These are phyloP conservation scores for Oscarella lobularis DNA, from an alignment of 37 sponge, comb jelly and placozoan genomes.

Conservation along the genomic window DNA sequence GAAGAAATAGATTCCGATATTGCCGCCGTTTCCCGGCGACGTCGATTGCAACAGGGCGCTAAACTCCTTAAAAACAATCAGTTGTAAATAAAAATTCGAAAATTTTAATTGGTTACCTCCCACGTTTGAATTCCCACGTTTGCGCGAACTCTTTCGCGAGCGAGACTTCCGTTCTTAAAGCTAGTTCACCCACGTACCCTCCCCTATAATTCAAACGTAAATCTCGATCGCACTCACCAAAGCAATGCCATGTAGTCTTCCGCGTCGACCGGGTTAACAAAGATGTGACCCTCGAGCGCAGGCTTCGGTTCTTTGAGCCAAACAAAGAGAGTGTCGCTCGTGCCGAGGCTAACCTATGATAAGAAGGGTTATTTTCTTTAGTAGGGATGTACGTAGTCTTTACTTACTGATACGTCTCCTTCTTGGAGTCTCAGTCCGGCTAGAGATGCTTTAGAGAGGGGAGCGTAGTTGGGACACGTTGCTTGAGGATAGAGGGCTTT, in stretches of 20 bases:
- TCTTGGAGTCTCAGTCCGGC: slow-evolving; percentile 64
- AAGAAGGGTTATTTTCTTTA: neutral
- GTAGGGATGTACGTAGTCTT: neutral
- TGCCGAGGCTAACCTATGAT: slow-evolving; percentile 57
- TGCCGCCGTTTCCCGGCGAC: slow-evolving; percentile 66
- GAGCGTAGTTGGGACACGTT: slow-evolving; percentile 10
- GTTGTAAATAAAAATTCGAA: neutral
- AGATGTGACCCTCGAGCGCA: slow-evolving; percentile 78
- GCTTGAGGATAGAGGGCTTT: slow-evolving; percentile 7
- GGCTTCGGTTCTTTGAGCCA: slow-evolving; percentile 70
- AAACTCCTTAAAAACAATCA: slow-evolving; percentile 30
- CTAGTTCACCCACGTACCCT: slow-evolving; percentile 12
- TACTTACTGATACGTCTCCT: slow-evolving; percentile 75
- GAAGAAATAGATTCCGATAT: slow-evolving; percentile 62
- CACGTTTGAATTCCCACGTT: slow-evolving; percentile 32
- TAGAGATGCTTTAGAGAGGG: slow-evolving; percentile 30
- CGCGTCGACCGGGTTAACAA: slow-evolving; percentile 77
- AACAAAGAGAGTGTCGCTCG: slow-evolving; percentile 87
- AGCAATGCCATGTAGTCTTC: slow-evolving; percentile 75
- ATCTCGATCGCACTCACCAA: slow-evolving; percentile 28
- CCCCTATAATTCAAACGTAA: neutral
- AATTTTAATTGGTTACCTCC: slow-evolving; percentile 25
- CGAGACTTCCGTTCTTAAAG: slow-evolving; percentile 78
- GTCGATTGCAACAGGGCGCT: slow-evolving; percentile 38
- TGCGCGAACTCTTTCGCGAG: slow-evolving; percentile 55